Base-by-base conservation (phyloP, 64 coral and sea anemone genomes). In the Pocillopora verrucosa region DNA sequence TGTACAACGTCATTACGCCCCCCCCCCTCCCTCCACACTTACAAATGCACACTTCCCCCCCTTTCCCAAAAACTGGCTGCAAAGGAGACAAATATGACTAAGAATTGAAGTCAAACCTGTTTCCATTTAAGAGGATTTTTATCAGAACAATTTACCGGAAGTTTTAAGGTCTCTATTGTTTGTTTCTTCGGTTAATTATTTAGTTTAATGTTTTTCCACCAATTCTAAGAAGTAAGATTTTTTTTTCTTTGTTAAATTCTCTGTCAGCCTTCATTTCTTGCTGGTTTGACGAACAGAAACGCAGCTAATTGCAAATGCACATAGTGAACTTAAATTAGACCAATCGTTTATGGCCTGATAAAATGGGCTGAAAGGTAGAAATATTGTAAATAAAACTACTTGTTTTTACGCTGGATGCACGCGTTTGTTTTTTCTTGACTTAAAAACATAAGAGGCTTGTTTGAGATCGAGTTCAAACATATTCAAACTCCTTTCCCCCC, bases 301-400 rank as follows among this genome's bases (percentile, higher is more conserved):
- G 60, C 41, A 67, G 17, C 6, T 16, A 72, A 51, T 56, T 58
- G 36, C 41, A 45, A 19, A 72, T 51, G 41, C 41, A 22, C 82
- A 56, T 5, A 56, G 15, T 9, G 9, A 83, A 58, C 61, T 85
- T 19, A 15, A 41, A 70, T 22, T 67, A 35, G 34, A 15, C 20
- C 14, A 17, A 25, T 34, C 45, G 15, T 67, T 56, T 15, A 2
- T 63, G 26, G 6, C 34, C 6, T 4, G 11, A 2, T 83, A 67
- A 15, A 2, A 12, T 20, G 35, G 36, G 80, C 26, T 12, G 34
- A 81, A 56, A 83, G 11, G 16, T 63, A 20, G 19, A 62, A 85
- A 72, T 68, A 25, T 7, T 85, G 64, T 85, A 85, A 85, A 85
- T 85, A 72, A 72, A 85, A 85, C 24, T 85, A 72, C 67, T 25